Evolutionary conservation across 1,140 invertebrate genomes (phyloP), one percentile per base, ranked within the genome.

Genomic region (Meteorus sp.): DNA sequence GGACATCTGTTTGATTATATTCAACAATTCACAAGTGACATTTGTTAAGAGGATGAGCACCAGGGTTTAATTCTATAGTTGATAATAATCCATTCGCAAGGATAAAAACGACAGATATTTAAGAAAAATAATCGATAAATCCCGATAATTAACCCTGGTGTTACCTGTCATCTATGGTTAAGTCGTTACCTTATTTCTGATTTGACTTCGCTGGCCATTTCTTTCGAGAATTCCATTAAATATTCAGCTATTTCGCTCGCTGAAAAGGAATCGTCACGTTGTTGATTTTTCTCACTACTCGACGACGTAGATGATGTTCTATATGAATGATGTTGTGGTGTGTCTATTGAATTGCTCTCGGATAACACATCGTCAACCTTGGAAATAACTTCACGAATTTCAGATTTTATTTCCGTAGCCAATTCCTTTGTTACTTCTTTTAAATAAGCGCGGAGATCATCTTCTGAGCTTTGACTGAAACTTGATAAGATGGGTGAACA

Each of bases 321-420:
- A n/a, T 62, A 59, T 0, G 65, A 66, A 15, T 73, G 71, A 66
- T 78, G 74, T 37, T 77, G 76, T 5, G 72, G 71, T 8, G 72
- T 76, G 39, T 80, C 77, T 0, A 68, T 72, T 0, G 69, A 67
- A 17, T 71, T 77, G 2, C 83, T 84, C 67, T 89, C 88, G 20
- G 88, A 88, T 2, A 90, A 70, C 25, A 87, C 88, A 71, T 90
- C 88, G 60, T 89, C 88, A 0, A 91, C 89, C 72, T 86, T 86
- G 0, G 86, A 88, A 51, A 91, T 91, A 0, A 91, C 89, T 75
- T 87, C 89, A 1, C 89, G 78, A 19, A 91, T 88, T 81, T 91
- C 89, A 2, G 89, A 91, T 71, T 91, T 92, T 6, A 91, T 89
- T 74, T 90, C 89, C 5, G 88, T 89, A 0, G 89, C 88, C 43